Evolutionary conservation across 2,888 invertebrate genomes (phyloP).

Genomic region (Reticulitermes lucifugus): DNA sequence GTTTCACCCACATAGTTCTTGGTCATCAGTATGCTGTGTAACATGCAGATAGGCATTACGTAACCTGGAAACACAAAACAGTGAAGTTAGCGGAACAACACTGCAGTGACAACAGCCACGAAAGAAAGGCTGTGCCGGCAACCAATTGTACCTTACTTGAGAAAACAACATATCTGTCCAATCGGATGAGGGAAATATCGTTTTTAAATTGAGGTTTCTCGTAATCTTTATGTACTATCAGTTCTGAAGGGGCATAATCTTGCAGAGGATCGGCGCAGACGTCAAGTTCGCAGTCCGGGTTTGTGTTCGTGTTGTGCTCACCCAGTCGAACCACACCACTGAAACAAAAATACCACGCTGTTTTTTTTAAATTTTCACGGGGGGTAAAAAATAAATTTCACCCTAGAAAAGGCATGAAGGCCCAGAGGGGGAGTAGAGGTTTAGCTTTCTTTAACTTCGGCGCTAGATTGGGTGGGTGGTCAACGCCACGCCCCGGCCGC

Average conservation of each 20-base stretch:
- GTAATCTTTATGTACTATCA: constrained; percentile 52
- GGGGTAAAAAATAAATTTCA: no score
- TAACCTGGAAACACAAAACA: constrained; percentile 62
- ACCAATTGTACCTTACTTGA: constrained; percentile 39
- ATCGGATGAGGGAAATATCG: constrained; percentile 79
- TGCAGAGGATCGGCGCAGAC: constrained; percentile 60
- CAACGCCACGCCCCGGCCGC: no score
- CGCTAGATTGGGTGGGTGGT: no score
- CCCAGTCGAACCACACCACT: constrained; percentile 55
- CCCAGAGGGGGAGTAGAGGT: no score
- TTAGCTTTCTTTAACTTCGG: no score
- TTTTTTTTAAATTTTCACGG: background rate
- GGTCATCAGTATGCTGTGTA: constrained; percentile 62
- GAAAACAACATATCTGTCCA: constrained; percentile 59
- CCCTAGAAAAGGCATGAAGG: no score
- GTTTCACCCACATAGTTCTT: constrained; percentile 61
- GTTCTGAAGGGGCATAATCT: constrained; percentile 54
- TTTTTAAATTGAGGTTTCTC: constrained; percentile 59
- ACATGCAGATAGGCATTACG: constrained; percentile 71
- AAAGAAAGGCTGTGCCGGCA: background rate
- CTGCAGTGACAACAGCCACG: background rate
- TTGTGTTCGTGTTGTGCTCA: constrained; percentile 54
- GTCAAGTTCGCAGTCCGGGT: constrained; percentile 55
- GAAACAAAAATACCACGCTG: background rate
- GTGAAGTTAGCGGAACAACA: background rate